A percentile compares a stretch with the other conserved stretches of the same genome.
phyloP scores from a whole-genome alignment of 2,888 invertebrate species.

The Drosophila fulvimacula region DNA sequence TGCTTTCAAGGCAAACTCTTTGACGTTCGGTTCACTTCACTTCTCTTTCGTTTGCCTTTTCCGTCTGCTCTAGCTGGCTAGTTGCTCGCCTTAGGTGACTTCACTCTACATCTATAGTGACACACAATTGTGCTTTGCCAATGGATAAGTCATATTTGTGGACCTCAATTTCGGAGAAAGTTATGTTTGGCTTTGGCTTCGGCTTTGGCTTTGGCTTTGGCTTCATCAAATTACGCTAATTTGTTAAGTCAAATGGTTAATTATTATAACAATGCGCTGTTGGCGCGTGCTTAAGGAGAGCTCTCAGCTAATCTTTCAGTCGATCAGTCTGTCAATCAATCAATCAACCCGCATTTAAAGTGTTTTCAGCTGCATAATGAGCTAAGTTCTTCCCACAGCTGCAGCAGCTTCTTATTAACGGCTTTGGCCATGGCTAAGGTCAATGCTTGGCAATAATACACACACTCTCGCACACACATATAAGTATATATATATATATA shows the following conservation, averaged over 20 bases:
- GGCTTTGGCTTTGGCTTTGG: slow-evolving; percentile 30
- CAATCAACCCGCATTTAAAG: slow-evolving; percentile 41
- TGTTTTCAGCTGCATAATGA: slow-evolving; percentile 32
- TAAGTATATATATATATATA: not conserved
- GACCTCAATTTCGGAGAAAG: slow-evolving; percentile 46
- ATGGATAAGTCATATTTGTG: slow-evolving; percentile 30
- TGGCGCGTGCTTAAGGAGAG: slow-evolving; percentile 1
- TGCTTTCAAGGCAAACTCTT: slow-evolving; percentile 9
- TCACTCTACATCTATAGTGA: slow-evolving; percentile 21
- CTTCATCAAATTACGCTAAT: slow-evolving; percentile 53
- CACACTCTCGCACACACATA: slow-evolving; percentile 7
- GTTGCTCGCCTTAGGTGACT: slow-evolving; percentile 18
- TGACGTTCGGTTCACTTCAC: not conserved
- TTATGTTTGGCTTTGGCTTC: slow-evolving; percentile 20
- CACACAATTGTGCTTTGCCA: slow-evolving; percentile 10
- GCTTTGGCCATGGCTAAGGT: slow-evolving; percentile 65
- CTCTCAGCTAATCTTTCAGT: slow-evolving; percentile 26
- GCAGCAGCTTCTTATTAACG: slow-evolving; percentile 41
- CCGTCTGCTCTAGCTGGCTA: not conserved
- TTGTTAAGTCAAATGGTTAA: slow-evolving; percentile 35
- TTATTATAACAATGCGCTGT: slow-evolving; percentile 47
- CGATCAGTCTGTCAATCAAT: slow-evolving; percentile 29
- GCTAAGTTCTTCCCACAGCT: slow-evolving; percentile 42
- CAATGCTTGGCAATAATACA: slow-evolving; percentile 55
- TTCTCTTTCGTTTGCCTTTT: not conserved